Percentiles rank a stretch among this genome's conserved stretches.
Conservation (phyloP, 1,140 invertebrate species). For the Solen grandis region DNA sequence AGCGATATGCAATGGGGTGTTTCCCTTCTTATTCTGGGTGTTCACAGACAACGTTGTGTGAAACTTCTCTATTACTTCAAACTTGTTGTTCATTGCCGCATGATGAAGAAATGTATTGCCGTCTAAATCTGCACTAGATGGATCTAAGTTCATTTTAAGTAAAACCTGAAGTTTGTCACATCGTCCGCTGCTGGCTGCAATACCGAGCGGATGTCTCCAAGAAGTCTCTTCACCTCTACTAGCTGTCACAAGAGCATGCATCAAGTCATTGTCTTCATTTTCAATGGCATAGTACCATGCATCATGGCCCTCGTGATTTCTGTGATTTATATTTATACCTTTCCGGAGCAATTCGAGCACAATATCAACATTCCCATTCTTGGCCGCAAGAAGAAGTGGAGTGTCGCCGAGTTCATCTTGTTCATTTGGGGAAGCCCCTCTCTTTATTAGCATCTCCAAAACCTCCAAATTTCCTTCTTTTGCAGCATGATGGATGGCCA, state of each 20-base stretch:
- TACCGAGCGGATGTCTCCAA: slow-evolving; percentile 63
- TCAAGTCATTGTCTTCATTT: slow-evolving; percentile 59
- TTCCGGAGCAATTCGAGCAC: slow-evolving; percentile 61
- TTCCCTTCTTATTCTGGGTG: slow-evolving; percentile 66
- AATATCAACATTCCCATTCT: slow-evolving; percentile 61
- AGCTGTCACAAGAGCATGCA: slow-evolving; percentile 58
- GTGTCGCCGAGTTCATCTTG: slow-evolving; percentile 73
- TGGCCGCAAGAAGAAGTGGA: slow-evolving; percentile 70
- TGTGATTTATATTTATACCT: slow-evolving; percentile 66
- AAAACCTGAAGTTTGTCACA: slow-evolving; percentile 66
- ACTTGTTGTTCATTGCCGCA: slow-evolving; percentile 82
- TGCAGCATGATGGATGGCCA: slow-evolving; percentile 75
- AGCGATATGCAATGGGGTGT: slow-evolving; percentile 80
- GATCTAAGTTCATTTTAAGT: slow-evolving; percentile 70
- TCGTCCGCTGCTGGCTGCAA: slow-evolving; percentile 66
- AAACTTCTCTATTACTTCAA: slow-evolving; percentile 81
- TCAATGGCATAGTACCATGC: slow-evolving; percentile 72
- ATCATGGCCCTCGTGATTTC: slow-evolving; percentile 72
- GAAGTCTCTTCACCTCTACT: slow-evolving; percentile 17
- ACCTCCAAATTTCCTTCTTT: slow-evolving; percentile 70
- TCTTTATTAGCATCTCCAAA: slow-evolving; percentile 59
- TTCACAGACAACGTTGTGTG: slow-evolving; percentile 62
- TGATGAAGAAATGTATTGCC: slow-evolving; percentile 83
- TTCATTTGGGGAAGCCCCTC: slow-evolving; percentile 61
- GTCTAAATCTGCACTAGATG: slow-evolving; percentile 80